Evolutionary conservation across 2,797 vertebrate species (phyloP).

Genomic region (Muscicapa comitata): DNA sequence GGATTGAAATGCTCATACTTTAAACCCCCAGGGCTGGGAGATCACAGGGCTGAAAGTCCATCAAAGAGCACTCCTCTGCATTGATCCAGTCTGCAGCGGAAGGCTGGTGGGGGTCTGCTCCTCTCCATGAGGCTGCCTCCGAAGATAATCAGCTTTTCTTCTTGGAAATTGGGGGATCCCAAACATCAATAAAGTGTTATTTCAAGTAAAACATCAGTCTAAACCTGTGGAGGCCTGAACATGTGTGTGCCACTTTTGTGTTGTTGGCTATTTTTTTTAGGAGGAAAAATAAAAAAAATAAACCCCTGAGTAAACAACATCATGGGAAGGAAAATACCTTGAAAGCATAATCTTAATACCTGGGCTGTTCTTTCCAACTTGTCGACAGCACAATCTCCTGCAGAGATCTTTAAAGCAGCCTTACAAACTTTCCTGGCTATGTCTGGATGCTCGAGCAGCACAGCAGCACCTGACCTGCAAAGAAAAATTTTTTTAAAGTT

Average conservation of each 20-base stretch:
- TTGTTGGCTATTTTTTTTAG: too few relatives aligned
- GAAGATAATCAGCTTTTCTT: slow-evolving; percentile 72
- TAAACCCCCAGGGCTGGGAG: slow-evolving; percentile 77
- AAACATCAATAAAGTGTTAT: slow-evolving; percentile 2
- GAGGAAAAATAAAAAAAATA: not conserved
- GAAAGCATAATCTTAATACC: not conserved
- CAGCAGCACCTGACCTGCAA: not conserved
- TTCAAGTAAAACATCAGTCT: slow-evolving; percentile 22
- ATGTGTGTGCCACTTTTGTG: not conserved
- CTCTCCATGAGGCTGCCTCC: slow-evolving; percentile 39
- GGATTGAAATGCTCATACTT: slow-evolving; percentile 82
- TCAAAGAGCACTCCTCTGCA: slow-evolving; percentile 77
- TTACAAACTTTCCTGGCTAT: not conserved
- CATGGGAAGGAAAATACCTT: not conserved
- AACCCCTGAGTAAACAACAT: accelerated
- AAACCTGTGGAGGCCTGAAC: not conserved
- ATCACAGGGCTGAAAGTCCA: slow-evolving; percentile 80
- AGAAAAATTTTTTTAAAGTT: accelerated
- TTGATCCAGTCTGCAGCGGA: slow-evolving; percentile 75
- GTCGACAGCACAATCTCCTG: not conserved
- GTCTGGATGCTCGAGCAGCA: not conserved
- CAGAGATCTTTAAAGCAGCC: not conserved
- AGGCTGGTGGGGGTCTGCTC: slow-evolving; percentile 65
- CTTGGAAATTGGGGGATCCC: slow-evolving; percentile 59
- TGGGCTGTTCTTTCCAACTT: not conserved